phyloP scores from a whole-genome alignment of 1,140 invertebrate species.

The Euborellia annulipes region DNA sequence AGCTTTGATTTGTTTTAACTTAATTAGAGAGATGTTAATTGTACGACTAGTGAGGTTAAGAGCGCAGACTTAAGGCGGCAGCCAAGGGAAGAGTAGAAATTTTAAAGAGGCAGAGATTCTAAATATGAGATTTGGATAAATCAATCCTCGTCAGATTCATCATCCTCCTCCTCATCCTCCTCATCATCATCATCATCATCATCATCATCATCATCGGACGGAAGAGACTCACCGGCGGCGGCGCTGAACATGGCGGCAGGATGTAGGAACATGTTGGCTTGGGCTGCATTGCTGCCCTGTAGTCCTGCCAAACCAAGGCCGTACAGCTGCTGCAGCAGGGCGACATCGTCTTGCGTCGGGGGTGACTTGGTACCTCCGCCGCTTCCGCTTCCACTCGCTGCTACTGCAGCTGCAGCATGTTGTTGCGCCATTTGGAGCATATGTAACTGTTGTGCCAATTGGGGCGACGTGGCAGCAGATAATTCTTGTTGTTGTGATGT shows the following conservation, averaged over 20 bases:
- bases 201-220: too few relatives aligned
- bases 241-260: constrained; percentile 18
- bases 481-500: constrained; percentile 18
- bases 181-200: too few relatives aligned
- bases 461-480: constrained; percentile 21
- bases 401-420: constrained; percentile 22
- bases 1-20: too few relatives aligned
- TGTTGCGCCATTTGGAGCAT: constrained; percentile 27
- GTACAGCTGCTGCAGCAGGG: constrained; percentile 30
- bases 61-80: neutral
- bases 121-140: neutral
- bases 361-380: constrained; percentile 13
- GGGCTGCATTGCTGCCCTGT: constrained; percentile 14
- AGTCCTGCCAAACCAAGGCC: constrained; percentile 23
- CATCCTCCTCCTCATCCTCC: too few relatives aligned
- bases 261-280: constrained; percentile 19
- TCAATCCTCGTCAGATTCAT: too few relatives aligned
- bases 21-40: too few relatives aligned
- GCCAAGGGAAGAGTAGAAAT: constrained; percentile 1
- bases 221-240: constrained; percentile 16
- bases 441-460: constrained; percentile 32
- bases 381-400: constrained; percentile 12
- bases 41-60: too few relatives aligned
- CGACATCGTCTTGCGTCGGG: constrained; percentile 23
- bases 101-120: neutral